A percentile compares a stretch with the other conserved stretches of the same genome.
Evolutionary conservation across 2,888 invertebrate genomes (phyloP).

Genomic region (Dicranocentrus wangi): DNA sequence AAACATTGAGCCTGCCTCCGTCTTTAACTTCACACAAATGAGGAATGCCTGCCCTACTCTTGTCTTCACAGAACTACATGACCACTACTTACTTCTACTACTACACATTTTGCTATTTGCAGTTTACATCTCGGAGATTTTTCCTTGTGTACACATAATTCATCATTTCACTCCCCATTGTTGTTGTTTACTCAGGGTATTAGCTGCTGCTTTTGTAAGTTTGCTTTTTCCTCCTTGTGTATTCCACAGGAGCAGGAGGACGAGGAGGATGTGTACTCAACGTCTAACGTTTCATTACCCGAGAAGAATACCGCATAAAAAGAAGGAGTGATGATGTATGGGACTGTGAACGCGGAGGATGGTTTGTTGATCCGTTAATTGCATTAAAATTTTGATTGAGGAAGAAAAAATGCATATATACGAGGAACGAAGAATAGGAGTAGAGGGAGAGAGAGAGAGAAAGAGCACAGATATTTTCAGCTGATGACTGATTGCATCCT

Average conservation of each 20-base stretch:
- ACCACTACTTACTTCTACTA: background rate
- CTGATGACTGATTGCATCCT: conserved; percentile 52
- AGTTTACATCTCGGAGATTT: conserved; percentile 8
- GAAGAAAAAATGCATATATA: no score
- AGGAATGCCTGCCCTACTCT: conserved; percentile 46
- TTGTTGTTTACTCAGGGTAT: conserved; percentile 57
- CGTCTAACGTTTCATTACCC: conserved; percentile 42
- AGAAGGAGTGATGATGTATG: background rate
- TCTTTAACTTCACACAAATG: conserved; percentile 10
- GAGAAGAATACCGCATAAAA: conserved; percentile 25
- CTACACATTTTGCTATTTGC: no score
- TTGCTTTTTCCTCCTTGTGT: conserved; percentile 28
- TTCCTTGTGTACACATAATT: conserved; percentile 43
- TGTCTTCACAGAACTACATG: conserved; percentile 22
- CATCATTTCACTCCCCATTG: conserved; percentile 40
- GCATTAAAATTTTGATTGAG: conserved; percentile 45
- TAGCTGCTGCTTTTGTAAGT: conserved; percentile 59
- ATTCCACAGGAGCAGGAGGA: no score
- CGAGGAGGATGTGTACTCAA: conserved; percentile 15
- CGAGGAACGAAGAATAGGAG: no score
- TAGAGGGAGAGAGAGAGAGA: no score
- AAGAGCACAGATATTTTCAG: background rate
- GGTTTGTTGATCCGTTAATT: conserved; percentile 46
- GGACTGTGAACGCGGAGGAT: background rate
- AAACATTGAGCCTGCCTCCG: conserved; percentile 20